Percentiles rank a stretch among this genome's conserved stretches.
Evolutionary conservation across 2,797 vertebrate genomes (phyloP).

Genomic region (Clarias laeviceps): DNA sequence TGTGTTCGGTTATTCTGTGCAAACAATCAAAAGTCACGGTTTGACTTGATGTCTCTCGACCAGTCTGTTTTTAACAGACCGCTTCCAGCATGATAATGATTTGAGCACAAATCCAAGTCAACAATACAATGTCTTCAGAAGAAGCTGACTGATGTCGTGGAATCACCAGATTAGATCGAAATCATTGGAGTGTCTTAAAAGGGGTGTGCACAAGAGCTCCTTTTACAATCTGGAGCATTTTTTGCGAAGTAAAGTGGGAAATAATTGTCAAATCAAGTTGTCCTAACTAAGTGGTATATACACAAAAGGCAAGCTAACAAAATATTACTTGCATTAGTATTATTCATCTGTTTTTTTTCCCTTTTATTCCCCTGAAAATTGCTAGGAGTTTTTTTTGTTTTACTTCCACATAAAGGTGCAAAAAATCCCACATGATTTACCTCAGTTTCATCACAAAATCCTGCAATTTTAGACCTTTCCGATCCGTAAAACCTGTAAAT

Average conservation of each 20-base stretch:
- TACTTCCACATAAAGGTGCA: not conserved
- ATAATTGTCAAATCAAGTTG: not conserved
- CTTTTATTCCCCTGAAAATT: not conserved
- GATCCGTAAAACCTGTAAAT: not conserved
- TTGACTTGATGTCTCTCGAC: too few species aligned
- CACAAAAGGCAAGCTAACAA: not conserved
- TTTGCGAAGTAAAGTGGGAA: not conserved
- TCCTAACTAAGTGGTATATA: not conserved
- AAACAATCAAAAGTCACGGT: too few species aligned
- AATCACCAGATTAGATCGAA: too few species aligned
- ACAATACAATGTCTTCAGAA: too few species aligned
- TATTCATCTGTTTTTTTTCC: not conserved
- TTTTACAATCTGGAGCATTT: not conserved
- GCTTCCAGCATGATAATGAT: not conserved
- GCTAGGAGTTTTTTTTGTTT: not conserved
- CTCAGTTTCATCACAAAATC: not conserved
- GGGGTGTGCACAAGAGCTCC: too few species aligned
- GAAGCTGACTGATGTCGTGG: too few species aligned
- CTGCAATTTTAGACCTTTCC: not conserved
- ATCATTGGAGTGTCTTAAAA: not conserved
- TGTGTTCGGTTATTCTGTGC: too few species aligned
- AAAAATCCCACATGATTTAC: not conserved
- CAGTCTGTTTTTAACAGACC: not conserved
- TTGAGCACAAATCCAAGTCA: not conserved
- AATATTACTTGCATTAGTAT: not conserved